Conservation (phyloP, 2,888 invertebrate genomes). For the Electrophaes corylata region DNA sequence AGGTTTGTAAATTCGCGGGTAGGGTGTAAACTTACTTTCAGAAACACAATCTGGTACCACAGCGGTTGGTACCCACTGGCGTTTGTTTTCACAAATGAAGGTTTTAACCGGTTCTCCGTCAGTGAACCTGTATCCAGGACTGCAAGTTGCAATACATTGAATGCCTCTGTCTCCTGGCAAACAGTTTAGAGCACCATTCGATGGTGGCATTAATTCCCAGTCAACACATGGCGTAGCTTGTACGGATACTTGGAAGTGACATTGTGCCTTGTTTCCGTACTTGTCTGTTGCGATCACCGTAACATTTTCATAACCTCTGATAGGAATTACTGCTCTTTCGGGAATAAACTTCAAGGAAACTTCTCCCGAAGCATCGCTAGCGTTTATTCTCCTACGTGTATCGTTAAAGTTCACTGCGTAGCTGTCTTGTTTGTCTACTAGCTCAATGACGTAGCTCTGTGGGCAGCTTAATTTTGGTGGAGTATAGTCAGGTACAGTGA, state of each 20-base stretch:
- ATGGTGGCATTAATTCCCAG: slow-evolving; percentile 96
- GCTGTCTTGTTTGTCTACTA: slow-evolving; percentile 94
- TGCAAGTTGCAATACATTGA: slow-evolving; percentile 95
- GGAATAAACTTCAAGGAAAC: slow-evolving; percentile 92
- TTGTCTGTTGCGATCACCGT: slow-evolving; percentile 95
- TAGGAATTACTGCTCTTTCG: slow-evolving; percentile 92
- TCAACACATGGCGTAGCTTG: slow-evolving; percentile 97
- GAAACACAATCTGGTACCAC: slow-evolving; percentile 98
- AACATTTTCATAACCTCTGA: slow-evolving; percentile 95
- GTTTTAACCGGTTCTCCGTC: slow-evolving; percentile 95
- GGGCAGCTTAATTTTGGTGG: slow-evolving; percentile 96
- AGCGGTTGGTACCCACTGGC: slow-evolving; percentile 93
- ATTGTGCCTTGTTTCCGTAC: slow-evolving; percentile 94
- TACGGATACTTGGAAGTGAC: slow-evolving; percentile 96
- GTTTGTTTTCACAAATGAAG: slow-evolving; percentile 92
- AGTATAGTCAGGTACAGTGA: slow-evolving; percentile 96
- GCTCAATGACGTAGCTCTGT: slow-evolving; percentile 96
- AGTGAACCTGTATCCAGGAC: slow-evolving; percentile 94
- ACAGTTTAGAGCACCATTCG: slow-evolving; percentile 94
- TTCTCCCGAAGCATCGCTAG: slow-evolving; percentile 94
- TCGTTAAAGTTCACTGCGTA: slow-evolving; percentile 96
- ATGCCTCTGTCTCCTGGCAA: slow-evolving; percentile 92
- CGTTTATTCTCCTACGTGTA: slow-evolving; percentile 92
- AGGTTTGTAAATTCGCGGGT: neutral
- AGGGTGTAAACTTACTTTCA: slow-evolving; percentile 86